Evolutionary conservation across 2,797 vertebrate genomes (phyloP).

Genomic region (Mormyrus proboscirostris): DNA sequence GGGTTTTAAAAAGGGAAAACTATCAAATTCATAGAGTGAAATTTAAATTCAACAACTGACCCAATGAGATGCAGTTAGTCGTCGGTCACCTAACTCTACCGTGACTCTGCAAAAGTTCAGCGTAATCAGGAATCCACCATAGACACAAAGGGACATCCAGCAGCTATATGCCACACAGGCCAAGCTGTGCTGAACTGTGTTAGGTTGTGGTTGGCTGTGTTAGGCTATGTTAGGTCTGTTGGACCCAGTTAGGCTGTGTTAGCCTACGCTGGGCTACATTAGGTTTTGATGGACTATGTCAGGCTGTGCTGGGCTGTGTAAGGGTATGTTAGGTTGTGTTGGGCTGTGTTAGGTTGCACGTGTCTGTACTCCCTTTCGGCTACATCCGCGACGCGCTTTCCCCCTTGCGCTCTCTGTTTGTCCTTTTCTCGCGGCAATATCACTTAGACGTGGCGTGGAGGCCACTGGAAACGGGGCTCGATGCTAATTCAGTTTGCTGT

Average conservation of each 20-base stretch:
- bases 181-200: background rate
- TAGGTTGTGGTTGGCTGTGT: background rate
- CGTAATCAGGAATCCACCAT: background rate
- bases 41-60: background rate
- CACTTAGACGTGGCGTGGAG: conserved; percentile 60
- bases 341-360: background rate
- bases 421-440: conserved; percentile 90
- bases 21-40: background rate
- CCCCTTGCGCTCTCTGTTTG: conserved; percentile 59
- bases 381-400: conserved; percentile 72
- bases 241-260: background rate
- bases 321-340: background rate
- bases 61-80: background rate
- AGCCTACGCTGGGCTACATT: background rate
- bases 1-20: background rate
- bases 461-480: conserved; percentile 70
- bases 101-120: background rate
- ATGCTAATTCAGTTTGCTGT: conserved; percentile 73
- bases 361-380: conserved; percentile 41
- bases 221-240: background rate
- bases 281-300: too few species aligned
- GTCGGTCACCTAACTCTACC: background rate
- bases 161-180: background rate
- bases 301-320: background rate
- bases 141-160: background rate